These are phyloP conservation scores for Trichoplax adhaerens DNA, from an alignment of 37 sponge, comb jelly and placozoan species.

Conservation along the genomic window DNA sequence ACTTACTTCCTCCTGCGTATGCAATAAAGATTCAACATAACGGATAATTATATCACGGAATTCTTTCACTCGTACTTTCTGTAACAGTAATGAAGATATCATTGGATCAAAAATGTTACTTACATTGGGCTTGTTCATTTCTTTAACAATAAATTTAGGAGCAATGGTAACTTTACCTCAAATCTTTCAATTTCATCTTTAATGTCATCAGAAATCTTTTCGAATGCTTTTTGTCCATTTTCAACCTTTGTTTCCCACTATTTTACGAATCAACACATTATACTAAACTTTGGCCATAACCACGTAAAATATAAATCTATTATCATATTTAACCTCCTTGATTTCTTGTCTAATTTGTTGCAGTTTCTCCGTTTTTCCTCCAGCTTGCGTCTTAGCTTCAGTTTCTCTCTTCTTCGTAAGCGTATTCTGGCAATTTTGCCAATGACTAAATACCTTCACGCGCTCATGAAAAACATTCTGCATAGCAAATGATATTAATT, in stretches of 20 bases:
- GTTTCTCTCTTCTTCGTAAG: constrained; percentile 78
- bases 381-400: constrained; percentile 56
- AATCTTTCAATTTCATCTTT: constrained; percentile 65
- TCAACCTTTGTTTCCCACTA: constrained; percentile 83
- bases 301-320: neutral
- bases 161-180: constrained; percentile 24
- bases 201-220: constrained; percentile 42
- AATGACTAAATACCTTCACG: constrained; percentile 51
- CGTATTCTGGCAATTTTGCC: constrained; percentile 57
- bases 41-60: constrained; percentile 44
- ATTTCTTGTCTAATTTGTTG: constrained; percentile 55
- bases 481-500: neutral
- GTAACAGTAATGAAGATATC: neutral
- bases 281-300: neutral
- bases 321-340: constrained; percentile 25
- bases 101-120: constrained; percentile 5
- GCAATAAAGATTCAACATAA: constrained; percentile 57
- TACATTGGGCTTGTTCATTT: neutral
- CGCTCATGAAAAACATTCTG: constrained; percentile 56
- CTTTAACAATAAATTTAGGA: constrained; percentile 5
- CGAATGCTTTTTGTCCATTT: constrained; percentile 75
- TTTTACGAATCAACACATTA: neutral
- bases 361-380: constrained; percentile 76
- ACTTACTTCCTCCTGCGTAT: constrained; percentile 57
- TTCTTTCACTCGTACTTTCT: constrained; percentile 38